These are phyloP conservation scores for Telenomus remus DNA, from an alignment of 1,140 invertebrate genomes.

Conservation along the genomic window DNA sequence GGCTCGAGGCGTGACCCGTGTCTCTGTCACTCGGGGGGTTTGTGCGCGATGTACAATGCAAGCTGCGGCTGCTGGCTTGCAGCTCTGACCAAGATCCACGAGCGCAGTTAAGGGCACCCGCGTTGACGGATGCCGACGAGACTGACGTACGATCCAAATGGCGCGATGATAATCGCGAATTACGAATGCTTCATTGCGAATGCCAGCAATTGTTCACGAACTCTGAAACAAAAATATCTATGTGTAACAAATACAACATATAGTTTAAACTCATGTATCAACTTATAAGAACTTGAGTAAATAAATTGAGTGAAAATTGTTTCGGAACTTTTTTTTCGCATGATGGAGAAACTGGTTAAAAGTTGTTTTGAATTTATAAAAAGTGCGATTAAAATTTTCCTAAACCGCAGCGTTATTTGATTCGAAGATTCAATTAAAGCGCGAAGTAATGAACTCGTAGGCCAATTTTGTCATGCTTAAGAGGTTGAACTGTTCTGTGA, in stretches of 20 bases:
- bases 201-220: slow-evolving; percentile 56
- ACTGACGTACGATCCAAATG: slow-evolving; percentile 51
- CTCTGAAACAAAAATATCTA: slow-evolving; percentile 24
- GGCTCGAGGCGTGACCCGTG: slow-evolving; percentile 67
- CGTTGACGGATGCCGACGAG: slow-evolving; percentile 53
- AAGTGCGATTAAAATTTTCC: no score
- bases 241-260: slow-evolving; percentile 2
- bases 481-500: slow-evolving; percentile 12
- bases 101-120: slow-evolving; percentile 44
- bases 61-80: slow-evolving; percentile 10
- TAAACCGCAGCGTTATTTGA: neutral
- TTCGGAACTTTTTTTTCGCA: no score
- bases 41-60: slow-evolving; percentile 30
- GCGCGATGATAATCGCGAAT: slow-evolving; percentile 48
- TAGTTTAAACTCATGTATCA: no score
- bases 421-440: no score
- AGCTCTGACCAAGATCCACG: slow-evolving; percentile 40
- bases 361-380: no score
- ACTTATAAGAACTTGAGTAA: no score
- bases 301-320: no score
- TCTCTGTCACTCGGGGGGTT: slow-evolving; percentile 59
- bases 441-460: slow-evolving; percentile 6
- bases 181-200: slow-evolving; percentile 21
- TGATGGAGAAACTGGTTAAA: no score
- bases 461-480: slow-evolving; percentile 15